Conservation (phyloP, 2,113 vertebrate species). For the Rhabdomys dilectus region DNA sequence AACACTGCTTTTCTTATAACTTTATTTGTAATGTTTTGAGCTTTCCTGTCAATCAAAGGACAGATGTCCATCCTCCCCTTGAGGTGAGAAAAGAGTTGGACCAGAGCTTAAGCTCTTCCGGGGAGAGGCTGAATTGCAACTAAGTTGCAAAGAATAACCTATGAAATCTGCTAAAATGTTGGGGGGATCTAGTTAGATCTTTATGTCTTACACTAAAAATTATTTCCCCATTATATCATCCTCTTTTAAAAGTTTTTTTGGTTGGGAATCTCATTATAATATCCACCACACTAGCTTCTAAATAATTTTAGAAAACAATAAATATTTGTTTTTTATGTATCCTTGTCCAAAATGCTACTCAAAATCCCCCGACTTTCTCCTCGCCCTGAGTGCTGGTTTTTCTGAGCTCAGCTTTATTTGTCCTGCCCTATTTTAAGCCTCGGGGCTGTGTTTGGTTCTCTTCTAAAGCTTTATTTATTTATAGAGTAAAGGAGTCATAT, state of each 20-base stretch:
- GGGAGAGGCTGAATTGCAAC: neutral
- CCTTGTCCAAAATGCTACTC: neutral
- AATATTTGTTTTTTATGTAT: neutral
- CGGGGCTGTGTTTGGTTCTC: constrained; percentile 57
- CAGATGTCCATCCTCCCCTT: neutral
- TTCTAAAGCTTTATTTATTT: constrained; percentile 78
- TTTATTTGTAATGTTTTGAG: neutral
- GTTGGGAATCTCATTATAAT: neutral
- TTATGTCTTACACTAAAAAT: neutral
- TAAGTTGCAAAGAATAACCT: neutral
- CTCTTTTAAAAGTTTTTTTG: neutral
- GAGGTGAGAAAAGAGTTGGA: neutral
- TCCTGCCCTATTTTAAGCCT: constrained; percentile 68
- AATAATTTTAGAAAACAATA: neutral
- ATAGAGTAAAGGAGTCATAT: constrained; percentile 79
- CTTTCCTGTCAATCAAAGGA: neutral
- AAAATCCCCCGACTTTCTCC: neutral
- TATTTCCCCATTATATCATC: neutral
- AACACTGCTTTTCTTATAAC: neutral
- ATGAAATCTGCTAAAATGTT: neutral
- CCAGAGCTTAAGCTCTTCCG: neutral
- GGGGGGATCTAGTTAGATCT: neutral
- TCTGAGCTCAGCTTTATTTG: constrained; percentile 24
- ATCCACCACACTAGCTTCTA: neutral
- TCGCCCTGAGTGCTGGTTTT: neutral